phyloP scores from a whole-genome alignment of 2,888 invertebrate genomes.

The Troilus luridus region DNA sequence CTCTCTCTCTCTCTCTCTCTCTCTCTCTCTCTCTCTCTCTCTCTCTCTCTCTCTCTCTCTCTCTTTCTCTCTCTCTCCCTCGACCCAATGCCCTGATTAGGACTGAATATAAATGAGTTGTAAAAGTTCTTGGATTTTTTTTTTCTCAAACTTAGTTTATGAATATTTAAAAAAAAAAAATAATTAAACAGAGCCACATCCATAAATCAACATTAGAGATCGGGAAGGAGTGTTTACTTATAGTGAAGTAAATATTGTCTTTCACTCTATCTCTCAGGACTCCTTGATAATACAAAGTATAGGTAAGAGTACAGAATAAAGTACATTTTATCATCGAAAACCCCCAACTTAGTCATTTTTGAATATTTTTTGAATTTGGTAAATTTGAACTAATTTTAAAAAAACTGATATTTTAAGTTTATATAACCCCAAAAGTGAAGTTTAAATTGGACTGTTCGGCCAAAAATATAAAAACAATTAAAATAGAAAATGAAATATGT shows the following conservation, averaged over 20 bases:
- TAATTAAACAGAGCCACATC: neutral
- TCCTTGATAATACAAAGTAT: no score
- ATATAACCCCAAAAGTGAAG: no score
- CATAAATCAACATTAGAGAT: neutral
- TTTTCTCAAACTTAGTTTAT: neutral
- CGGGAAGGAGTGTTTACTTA: neutral
- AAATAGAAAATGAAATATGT: no score
- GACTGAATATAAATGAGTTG: constrained; percentile 3
- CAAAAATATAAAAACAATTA: no score
- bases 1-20: neutral
- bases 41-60: neutral
- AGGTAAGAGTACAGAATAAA: no score
- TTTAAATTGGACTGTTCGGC: no score
- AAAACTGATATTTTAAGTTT: no score
- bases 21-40: neutral
- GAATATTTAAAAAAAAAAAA: neutral
- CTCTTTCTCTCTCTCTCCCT: neutral
- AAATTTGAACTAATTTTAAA: no score
- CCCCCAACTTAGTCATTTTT: no score
- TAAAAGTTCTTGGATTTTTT: neutral
- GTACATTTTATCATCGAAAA: no score
- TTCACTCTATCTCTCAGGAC: no score
- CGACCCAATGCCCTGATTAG: constrained; percentile 5
- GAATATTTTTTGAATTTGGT: no score
- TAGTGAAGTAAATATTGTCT: neutral